Evolutionary conservation across 2,888 invertebrate species (phyloP).

Genomic region (Cerastoderma edule): DNA sequence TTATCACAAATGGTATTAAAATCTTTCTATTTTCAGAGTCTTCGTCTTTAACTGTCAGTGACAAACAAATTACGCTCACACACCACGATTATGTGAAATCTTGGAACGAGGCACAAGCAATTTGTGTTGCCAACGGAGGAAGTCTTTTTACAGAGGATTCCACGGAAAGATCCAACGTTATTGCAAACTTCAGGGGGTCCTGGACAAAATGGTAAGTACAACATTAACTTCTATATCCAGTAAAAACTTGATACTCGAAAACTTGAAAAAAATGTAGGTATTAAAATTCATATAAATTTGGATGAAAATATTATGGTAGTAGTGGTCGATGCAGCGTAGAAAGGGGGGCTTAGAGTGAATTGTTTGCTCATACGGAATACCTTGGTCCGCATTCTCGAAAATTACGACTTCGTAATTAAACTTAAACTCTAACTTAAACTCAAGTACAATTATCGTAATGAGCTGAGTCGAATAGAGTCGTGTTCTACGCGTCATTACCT

Average conservation of each 20-base stretch:
- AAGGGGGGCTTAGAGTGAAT: too few species aligned
- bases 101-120: slow-evolving; percentile 1
- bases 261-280: not conserved
- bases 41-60: not conserved
- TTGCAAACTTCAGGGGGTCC: not conserved
- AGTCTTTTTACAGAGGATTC: not conserved
- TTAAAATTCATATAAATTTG: not conserved
- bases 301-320: too few species aligned
- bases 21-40: not conserved
- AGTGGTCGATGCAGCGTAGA: too few species aligned
- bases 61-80: not conserved
- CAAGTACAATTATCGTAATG: too few species aligned
- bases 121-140: not conserved
- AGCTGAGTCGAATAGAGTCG: too few species aligned
- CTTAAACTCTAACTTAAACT: too few species aligned
- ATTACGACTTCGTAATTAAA: too few species aligned
- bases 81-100: not conserved
- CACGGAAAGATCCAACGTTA: not conserved
- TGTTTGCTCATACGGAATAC: too few species aligned
- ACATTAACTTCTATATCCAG: not conserved
- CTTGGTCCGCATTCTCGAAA: too few species aligned
- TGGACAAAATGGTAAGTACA: not conserved
- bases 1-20: not conserved
- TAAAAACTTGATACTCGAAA: not conserved
- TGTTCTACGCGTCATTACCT: too few species aligned